These are phyloP conservation scores for Schizotus pectinicornis DNA, from an alignment of 2,888 invertebrate genomes.

Conservation along the genomic window DNA sequence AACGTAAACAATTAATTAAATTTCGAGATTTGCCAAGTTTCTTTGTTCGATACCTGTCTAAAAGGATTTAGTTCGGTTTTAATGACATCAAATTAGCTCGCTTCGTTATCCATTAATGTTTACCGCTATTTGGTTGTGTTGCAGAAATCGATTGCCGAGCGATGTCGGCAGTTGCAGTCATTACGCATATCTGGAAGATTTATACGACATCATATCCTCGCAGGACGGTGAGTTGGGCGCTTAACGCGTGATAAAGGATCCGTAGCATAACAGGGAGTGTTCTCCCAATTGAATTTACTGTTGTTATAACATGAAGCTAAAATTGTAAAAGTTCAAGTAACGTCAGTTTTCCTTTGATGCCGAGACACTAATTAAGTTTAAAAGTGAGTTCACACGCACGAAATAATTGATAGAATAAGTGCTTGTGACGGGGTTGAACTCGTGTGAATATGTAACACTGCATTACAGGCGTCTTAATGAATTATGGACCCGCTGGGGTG, in stretches of 20 bases:
- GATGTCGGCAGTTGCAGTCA: constrained; percentile 70
- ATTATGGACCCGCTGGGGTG: no score
- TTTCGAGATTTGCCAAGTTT: constrained; percentile 8
- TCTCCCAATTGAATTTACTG: no score
- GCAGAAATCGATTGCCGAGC: constrained; percentile 68
- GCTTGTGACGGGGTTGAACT: constrained; percentile 1
- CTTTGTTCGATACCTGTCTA: neutral
- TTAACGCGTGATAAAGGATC: neutral
- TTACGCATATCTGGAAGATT: constrained; percentile 76
- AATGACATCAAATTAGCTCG: constrained; percentile 4
- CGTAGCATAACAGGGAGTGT: neutral
- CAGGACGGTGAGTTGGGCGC: constrained; percentile 65
- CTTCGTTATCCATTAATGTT: neutral
- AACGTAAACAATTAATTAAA: constrained; percentile 22
- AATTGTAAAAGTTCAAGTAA: constrained; percentile 8
- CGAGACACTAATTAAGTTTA: constrained; percentile 18
- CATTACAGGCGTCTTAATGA: no score
- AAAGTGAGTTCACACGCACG: constrained; percentile 9
- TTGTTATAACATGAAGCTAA: no score
- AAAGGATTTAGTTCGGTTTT: neutral
- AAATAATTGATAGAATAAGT: constrained; percentile 13
- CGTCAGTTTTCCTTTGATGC: constrained; percentile 12
- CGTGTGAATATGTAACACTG: no score
- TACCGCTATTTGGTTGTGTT: constrained; percentile 42
- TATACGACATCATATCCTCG: constrained; percentile 70